Percentiles rank a stretch among this genome's conserved stretches.
Conservation (phyloP, 2,888 invertebrate genomes). For the Scaptomyza flava region DNA sequence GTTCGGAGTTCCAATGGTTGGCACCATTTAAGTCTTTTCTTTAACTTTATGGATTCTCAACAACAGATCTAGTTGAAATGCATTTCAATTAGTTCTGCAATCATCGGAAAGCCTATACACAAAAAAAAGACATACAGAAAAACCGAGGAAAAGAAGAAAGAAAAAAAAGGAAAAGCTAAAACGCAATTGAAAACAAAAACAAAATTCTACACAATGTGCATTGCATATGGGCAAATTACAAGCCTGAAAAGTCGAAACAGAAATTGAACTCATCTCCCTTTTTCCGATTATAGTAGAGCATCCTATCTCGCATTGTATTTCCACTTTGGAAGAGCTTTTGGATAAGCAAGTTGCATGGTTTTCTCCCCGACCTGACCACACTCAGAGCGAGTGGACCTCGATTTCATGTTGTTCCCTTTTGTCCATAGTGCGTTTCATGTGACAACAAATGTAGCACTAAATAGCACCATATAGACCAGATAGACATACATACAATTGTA, state of each 20-base stretch:
- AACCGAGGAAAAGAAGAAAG: neutral
- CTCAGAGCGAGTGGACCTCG: neutral
- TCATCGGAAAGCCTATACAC: slow-evolving; percentile 11
- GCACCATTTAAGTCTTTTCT: too few relatives aligned
- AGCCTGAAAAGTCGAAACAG: slow-evolving; percentile 21
- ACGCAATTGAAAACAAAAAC: slow-evolving; percentile 8
- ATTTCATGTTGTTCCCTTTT: slow-evolving; percentile 22
- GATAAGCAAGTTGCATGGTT: slow-evolving; percentile 36
- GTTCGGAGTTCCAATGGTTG: too few relatives aligned
- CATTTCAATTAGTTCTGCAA: slow-evolving; percentile 43
- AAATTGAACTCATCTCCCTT: neutral
- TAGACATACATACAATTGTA: slow-evolving; percentile 4
- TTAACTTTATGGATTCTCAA: neutral
- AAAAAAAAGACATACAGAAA: neutral
- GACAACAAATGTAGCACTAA: slow-evolving; percentile 66
- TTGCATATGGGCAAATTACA: slow-evolving; percentile 52
- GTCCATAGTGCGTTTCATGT: slow-evolving; percentile 52
- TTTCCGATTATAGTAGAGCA: neutral
- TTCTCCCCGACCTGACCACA: slow-evolving; percentile 11
- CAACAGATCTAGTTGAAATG: neutral
- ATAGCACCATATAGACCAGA: slow-evolving; percentile 39
- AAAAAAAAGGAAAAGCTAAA: slow-evolving; percentile 5
- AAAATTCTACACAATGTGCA: slow-evolving; percentile 31
- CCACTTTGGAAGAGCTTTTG: slow-evolving; percentile 21
- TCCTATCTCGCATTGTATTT: neutral